Base-by-base conservation (phyloP, 2,113 vertebrate genomes). In the Poecile atricapillus region DNA sequence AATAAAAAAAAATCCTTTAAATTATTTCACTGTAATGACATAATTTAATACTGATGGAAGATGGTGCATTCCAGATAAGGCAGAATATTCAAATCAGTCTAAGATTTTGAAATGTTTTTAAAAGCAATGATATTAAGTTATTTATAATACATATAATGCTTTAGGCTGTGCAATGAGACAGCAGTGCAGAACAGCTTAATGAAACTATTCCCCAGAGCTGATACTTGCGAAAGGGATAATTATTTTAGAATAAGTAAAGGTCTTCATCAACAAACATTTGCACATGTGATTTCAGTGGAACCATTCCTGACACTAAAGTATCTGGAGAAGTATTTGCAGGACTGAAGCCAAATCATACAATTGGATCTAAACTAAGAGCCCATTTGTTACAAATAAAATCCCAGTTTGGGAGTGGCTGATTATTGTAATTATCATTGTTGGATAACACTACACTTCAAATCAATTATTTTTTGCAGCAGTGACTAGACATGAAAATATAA, bases 301-400 rank as follows among this genome's bases (percentile, higher is more conserved):
- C 73, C 33, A 89, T 41, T 94, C 70, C 89, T 94, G 87, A 93
- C 84, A 91, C 65, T 94, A 11, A 75, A 93, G 70, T 89, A 94
- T 93, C 52, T 85, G 84, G 37, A 18, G 50, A 95, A 85, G 84
- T 94, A 69, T 95, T 95, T 95, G 91, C 89, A 95, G 91, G 87
- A 95, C 55, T 58, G 67, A 33, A 89, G 94, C 91, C 94, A 96
- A 97, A 87, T 91, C 68, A 96, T 58, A 91, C 94, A 97, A 90
- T 0, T 55, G 37, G 56, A 85, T 27, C 39, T 39, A 67, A 92
- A 83, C 59, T 89, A 94, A 86, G 35, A 70, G 24, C 8, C 76
- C 55, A 93, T 93, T 96, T 96, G 75, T 93, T 90, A 93, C 46
- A 71, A 96, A 92, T 90, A 90, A 92, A 90, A 77, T 77, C 59